Percentiles rank a stretch among this genome's conserved stretches.
Conservation (phyloP, 2,113 vertebrate species). For the Platichthys flesus region DNA sequence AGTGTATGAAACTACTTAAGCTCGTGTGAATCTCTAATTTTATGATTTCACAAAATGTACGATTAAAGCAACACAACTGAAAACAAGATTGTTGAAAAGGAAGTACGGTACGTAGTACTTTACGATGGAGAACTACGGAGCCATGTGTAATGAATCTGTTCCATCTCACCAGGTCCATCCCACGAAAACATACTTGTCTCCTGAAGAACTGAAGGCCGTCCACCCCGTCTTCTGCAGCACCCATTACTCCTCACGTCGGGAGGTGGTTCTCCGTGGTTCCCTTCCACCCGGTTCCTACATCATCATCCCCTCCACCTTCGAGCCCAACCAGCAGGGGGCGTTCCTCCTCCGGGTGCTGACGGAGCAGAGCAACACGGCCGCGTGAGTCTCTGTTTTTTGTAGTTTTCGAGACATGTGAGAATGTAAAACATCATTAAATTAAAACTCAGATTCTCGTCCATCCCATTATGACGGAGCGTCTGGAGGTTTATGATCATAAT, state of each 20-base stretch:
- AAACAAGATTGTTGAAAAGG: no score
- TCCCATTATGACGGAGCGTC: no score
- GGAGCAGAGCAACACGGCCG: constrained; percentile 69
- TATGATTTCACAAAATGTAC: background rate
- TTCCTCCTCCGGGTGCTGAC: constrained; percentile 82
- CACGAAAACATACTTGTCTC: constrained; percentile 44
- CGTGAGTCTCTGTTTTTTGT: constrained; percentile 62
- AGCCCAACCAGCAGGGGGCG: constrained; percentile 69
- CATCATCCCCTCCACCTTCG: constrained; percentile 75
- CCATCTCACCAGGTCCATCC: constrained; percentile 60
- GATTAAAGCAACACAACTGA: no score
- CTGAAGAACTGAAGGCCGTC: constrained; percentile 39
- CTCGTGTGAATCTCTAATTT: no score
- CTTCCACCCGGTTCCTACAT: constrained; percentile 79
- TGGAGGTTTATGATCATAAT: no score
- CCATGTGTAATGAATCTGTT: background rate
- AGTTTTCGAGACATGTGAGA: no score
- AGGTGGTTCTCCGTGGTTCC: constrained; percentile 72
- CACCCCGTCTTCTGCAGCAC: constrained; percentile 45
- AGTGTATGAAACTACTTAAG: no score
- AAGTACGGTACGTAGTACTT: no score
- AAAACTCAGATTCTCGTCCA: no score
- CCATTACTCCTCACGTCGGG: constrained; percentile 52
- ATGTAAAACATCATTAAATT: no score
- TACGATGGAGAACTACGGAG: no score